These are phyloP conservation scores for Drosophila hydei DNA, from an alignment of 1,140 invertebrate species.

Conservation along the genomic window DNA sequence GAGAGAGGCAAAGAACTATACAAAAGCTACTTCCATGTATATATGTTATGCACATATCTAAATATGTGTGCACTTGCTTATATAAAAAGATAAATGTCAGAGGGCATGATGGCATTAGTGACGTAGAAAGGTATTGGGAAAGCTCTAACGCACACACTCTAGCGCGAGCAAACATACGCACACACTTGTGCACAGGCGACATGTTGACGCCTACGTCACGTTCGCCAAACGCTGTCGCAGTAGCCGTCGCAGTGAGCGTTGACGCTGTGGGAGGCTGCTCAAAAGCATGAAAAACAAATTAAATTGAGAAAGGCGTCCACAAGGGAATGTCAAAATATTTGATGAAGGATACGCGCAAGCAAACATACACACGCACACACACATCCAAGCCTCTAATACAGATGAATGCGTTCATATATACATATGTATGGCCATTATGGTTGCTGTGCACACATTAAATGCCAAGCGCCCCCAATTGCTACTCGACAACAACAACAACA, in stretches of 20 bases:
- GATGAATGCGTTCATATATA: background rate
- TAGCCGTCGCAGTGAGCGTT: background rate
- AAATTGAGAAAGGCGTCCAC: constrained; percentile 31
- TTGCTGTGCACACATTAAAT: constrained; percentile 39
- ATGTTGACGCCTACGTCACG: constrained; percentile 37
- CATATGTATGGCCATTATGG: constrained; percentile 44
- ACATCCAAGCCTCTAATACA: constrained; percentile 27
- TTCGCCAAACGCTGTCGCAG: constrained; percentile 10
- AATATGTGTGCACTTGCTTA: constrained; percentile 3
- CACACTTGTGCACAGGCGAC: constrained; percentile 4
- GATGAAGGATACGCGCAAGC: constrained; percentile 49
- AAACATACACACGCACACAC: constrained; percentile 28
- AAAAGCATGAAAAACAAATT: constrained; percentile 39
- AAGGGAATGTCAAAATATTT: constrained; percentile 36
- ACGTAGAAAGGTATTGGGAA: constrained; percentile 49
- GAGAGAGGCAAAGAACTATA: background rate
- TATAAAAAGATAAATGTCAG: constrained; percentile 59
- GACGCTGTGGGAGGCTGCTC: constrained; percentile 43
- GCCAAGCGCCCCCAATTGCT: constrained; percentile 23
- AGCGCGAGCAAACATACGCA: constrained; percentile 7
- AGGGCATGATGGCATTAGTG: constrained; percentile 54
- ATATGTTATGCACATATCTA: constrained; percentile 1
- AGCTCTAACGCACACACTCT: constrained; percentile 40
- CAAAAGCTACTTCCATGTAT: background rate
- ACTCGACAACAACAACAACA: constrained; percentile 24